These are phyloP conservation scores for Dicyrtoma fusca DNA, from an alignment of 2,888 invertebrate species.

Conservation along the genomic window DNA sequence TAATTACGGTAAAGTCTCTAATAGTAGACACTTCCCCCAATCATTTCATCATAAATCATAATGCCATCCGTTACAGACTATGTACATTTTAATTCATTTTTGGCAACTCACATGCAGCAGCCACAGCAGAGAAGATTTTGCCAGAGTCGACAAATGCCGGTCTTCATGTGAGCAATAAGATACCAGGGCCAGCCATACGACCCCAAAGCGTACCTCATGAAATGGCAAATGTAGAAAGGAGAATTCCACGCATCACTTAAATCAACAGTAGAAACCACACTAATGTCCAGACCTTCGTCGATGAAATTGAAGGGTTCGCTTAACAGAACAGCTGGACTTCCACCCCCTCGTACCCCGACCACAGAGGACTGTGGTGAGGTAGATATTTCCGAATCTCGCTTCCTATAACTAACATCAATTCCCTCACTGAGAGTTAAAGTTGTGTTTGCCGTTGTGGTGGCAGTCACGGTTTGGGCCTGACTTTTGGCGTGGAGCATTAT, in stretches of 20 bases:
- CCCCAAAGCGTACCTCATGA: conserved; percentile 54
- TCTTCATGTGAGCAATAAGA: conserved; percentile 48
- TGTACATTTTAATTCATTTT: neutral
- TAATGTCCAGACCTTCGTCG: conserved; percentile 30
- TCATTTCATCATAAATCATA: too few species aligned
- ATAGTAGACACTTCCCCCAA: too few species aligned
- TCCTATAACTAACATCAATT: too few species aligned
- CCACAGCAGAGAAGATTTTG: conserved; percentile 53
- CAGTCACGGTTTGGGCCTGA: conserved; percentile 62
- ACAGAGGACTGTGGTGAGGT: too few species aligned
- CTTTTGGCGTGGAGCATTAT: conserved; percentile 75
- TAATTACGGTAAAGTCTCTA: too few species aligned
- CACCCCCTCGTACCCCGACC: too few species aligned
- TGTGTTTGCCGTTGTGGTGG: neutral
- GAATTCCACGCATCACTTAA: conserved; percentile 49
- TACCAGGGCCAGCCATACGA: conserved; percentile 55
- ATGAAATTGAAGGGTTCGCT: conserved; percentile 16
- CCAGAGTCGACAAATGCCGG: conserved; percentile 51
- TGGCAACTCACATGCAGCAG: conserved; percentile 44
- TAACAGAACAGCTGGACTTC: neutral
- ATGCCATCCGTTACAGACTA: too few species aligned
- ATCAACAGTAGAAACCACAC: neutral
- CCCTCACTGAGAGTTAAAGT: too few species aligned
- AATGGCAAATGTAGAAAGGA: conserved; percentile 45
- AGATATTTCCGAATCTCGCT: too few species aligned